Percentiles rank a stretch among this genome's conserved stretches.
Conservation (phyloP, 2,113 vertebrate species). For the Aptenodytes patagonicus region DNA sequence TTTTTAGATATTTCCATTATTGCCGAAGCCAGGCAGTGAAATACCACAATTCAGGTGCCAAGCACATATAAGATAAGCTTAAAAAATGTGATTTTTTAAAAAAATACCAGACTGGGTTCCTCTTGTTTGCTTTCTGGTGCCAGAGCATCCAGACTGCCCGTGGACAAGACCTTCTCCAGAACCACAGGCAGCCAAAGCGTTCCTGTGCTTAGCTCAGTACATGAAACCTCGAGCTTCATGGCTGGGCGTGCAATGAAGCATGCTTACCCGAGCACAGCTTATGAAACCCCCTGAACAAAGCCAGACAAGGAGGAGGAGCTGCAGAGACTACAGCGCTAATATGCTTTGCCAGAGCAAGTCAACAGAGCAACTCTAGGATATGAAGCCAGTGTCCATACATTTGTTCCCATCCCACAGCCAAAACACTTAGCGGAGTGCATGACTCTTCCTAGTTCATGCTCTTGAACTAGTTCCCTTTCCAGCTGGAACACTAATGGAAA, state of each 20-base stretch:
- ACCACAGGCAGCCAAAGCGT: not conserved
- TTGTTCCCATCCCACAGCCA: not conserved
- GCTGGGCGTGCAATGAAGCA: not conserved
- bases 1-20: not conserved
- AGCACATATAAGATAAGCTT: not conserved
- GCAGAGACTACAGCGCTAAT: accelerated
- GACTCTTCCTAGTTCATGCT: not conserved
- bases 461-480: not conserved
- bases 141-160: not conserved
- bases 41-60: not conserved
- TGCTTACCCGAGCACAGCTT: accelerated
- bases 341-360: not conserved
- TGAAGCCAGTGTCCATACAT: not conserved
- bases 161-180: not conserved
- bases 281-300: not conserved
- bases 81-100: not conserved
- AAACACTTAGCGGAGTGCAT: accelerated
- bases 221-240: accelerated
- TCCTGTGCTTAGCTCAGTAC: not conserved
- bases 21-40: not conserved
- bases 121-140: not conserved
- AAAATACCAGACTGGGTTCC: not conserved
- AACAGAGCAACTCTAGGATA: not conserved
- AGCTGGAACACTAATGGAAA: not conserved
- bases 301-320: not conserved